Percentiles rank a stretch among this genome's conserved stretches.
phyloP scores from a whole-genome alignment of 2,113 vertebrate genomes.

The Siniperca chuatsi region DNA sequence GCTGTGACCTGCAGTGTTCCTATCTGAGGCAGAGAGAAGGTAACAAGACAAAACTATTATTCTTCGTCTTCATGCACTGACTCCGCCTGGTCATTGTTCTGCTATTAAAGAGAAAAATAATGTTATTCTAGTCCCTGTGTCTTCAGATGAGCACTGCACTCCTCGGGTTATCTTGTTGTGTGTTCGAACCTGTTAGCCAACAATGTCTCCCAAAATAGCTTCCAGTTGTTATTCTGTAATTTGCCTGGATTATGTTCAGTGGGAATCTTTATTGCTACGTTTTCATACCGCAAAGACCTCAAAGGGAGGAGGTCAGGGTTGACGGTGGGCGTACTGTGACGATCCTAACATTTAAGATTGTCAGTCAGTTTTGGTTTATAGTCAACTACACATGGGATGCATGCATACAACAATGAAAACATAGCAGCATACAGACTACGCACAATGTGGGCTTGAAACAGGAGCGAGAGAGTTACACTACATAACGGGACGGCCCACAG shows the following conservation, averaged over 20 bases:
- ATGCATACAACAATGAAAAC: background rate
- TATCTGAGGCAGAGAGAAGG: background rate
- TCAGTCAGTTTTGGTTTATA: background rate
- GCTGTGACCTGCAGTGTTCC: slow-evolving; percentile 11
- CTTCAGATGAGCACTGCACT: background rate
- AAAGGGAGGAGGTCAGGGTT: no score
- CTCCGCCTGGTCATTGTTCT: background rate
- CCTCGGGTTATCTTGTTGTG: background rate
- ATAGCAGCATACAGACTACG: no score
- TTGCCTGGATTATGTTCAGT: no score
- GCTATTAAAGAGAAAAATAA: background rate
- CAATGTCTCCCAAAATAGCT: no score
- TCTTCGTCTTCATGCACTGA: no score
- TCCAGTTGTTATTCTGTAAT: no score
- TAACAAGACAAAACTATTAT: background rate
- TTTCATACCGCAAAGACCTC: no score
- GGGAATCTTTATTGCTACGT: no score
- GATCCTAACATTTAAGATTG: background rate
- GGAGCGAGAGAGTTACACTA: no score
- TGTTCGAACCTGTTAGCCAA: no score
- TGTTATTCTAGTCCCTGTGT: background rate
- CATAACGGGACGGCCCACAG: no score
- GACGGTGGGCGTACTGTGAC: background rate
- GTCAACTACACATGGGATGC: background rate
- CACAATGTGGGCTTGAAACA: no score